Percentiles rank a stretch among this genome's conserved stretches.
These are phyloP conservation scores for Macrotus californicus DNA, from an alignment of 2,113 vertebrate species.

Conservation along the genomic window DNA sequence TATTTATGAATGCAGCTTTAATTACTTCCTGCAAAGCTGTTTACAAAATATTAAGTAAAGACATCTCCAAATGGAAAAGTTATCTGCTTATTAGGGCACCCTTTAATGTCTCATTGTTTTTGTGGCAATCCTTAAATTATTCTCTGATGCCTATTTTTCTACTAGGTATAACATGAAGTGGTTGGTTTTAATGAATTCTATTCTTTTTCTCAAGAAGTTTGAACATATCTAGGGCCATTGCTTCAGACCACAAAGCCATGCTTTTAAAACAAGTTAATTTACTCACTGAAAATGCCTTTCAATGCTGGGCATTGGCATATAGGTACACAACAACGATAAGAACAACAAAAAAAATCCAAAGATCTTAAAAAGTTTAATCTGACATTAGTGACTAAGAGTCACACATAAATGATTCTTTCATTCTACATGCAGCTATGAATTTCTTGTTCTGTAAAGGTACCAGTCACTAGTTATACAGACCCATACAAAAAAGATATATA, in stretches of 20 bases:
- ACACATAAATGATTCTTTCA: not conserved
- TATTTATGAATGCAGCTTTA: conserved; percentile 33
- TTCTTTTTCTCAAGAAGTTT: not conserved
- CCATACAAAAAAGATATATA: not conserved
- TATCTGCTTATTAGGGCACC: not conserved
- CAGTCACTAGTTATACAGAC: not conserved
- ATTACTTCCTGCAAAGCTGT: not conserved
- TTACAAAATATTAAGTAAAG: not conserved
- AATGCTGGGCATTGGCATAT: not conserved
- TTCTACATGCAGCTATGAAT: not conserved
- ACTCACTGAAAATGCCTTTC: conserved; percentile 18
- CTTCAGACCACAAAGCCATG: not conserved
- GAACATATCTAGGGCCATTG: not conserved
- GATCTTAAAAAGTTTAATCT: not conserved
- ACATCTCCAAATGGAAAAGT: not conserved
- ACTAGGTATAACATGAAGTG: not conserved
- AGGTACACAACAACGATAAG: not conserved
- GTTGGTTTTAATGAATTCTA: not conserved
- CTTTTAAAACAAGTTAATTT: not conserved
- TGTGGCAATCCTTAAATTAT: not conserved
- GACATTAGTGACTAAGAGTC: not conserved
- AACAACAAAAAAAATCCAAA: too few relatives aligned
- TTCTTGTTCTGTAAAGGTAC: not conserved
- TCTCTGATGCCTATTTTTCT: not conserved
- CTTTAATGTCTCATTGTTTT: not conserved